Percentiles rank a stretch among this genome's conserved stretches.
phyloP scores from a whole-genome alignment of 2,888 invertebrate species.

The Cotesia congregata region DNA sequence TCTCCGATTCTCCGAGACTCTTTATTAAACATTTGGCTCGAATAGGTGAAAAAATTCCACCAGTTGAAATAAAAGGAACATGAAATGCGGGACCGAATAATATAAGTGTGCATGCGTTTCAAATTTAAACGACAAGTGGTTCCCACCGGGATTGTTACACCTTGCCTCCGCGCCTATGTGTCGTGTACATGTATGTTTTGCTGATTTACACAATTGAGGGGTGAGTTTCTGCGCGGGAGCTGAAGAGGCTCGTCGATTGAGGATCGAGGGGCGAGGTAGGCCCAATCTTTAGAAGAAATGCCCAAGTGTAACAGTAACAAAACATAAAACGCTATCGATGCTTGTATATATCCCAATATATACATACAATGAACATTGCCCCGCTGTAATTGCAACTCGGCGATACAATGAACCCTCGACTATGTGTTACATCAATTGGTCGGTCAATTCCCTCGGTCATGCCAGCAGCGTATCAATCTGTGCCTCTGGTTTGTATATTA shows the following conservation, averaged over 20 bases:
- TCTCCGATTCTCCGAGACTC: conserved; percentile 19
- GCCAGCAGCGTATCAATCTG: not conserved
- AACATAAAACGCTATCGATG: conserved; percentile 68
- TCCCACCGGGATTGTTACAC: conserved; percentile 65
- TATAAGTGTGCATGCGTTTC: conserved; percentile 43
- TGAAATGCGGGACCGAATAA: conserved; percentile 44
- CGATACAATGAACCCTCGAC: conserved; percentile 61
- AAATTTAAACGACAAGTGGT: conserved; percentile 64
- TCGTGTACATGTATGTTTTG: not conserved
- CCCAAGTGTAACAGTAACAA: conserved; percentile 63
- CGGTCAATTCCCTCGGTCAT: conserved; percentile 50
- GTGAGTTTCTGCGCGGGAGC: conserved; percentile 20
- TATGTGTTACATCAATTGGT: conserved; percentile 65
- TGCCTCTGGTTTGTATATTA: too few species aligned
- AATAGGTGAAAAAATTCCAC: conserved; percentile 58
- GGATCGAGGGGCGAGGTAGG: conserved; percentile 43
- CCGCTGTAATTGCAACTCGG: conserved; percentile 59
- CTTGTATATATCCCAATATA: conserved; percentile 24
- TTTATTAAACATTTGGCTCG: conserved; percentile 29
- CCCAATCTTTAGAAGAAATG: conserved; percentile 41
- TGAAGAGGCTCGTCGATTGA: conserved; percentile 37
- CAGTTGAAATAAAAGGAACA: conserved; percentile 59
- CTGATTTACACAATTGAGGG: conserved; percentile 8
- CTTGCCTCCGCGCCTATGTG: conserved; percentile 51
- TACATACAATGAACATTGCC: conserved; percentile 49